A percentile compares a stretch with the other conserved stretches of the same genome.
phyloP scores from a whole-genome alignment of 2,888 invertebrate genomes.

The Drosophila macrospina region DNA sequence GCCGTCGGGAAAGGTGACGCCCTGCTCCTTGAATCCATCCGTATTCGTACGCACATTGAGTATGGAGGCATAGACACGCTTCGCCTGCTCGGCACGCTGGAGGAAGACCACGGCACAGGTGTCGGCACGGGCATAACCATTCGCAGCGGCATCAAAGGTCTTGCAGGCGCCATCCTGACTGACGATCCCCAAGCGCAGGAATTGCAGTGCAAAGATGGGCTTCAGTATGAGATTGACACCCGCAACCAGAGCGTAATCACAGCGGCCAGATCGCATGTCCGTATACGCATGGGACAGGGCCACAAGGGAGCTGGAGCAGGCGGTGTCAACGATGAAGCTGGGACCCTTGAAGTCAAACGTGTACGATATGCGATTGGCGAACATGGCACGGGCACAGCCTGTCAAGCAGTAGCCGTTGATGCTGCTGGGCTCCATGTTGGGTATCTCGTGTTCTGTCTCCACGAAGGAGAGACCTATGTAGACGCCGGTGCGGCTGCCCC shows the following conservation, averaged over 20 bases:
- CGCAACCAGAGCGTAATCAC: slow-evolving; percentile 97
- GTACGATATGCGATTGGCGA: slow-evolving; percentile 97
- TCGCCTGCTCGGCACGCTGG: slow-evolving; percentile 91
- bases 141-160: slow-evolving; percentile 96
- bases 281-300: slow-evolving; percentile 94
- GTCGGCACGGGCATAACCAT: slow-evolving; percentile 97
- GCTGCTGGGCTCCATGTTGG: slow-evolving; percentile 92
- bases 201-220: slow-evolving; percentile 96
- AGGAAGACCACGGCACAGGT: slow-evolving; percentile 93
- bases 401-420: slow-evolving; percentile 96
- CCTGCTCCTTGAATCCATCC: slow-evolving; percentile 96
- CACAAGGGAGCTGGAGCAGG: slow-evolving; percentile 97
- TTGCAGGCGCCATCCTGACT: slow-evolving; percentile 94
- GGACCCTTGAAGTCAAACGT: slow-evolving; percentile 98
- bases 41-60: slow-evolving; percentile 96
- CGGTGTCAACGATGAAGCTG: slow-evolving; percentile 98
- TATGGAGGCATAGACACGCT: slow-evolving; percentile 93
- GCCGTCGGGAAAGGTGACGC: slow-evolving; percentile 94
- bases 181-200: slow-evolving; percentile 96
- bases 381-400: slow-evolving; percentile 98
- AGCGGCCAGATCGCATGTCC: slow-evolving; percentile 93
- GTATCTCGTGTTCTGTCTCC: slow-evolving; percentile 96
- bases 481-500: slow-evolving; percentile 96
- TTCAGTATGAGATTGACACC: slow-evolving; percentile 96
- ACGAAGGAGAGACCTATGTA: slow-evolving; percentile 96